These are phyloP conservation scores for Uloborus diversus DNA, from an alignment of 1,140 invertebrate species.

Conservation along the genomic window DNA sequence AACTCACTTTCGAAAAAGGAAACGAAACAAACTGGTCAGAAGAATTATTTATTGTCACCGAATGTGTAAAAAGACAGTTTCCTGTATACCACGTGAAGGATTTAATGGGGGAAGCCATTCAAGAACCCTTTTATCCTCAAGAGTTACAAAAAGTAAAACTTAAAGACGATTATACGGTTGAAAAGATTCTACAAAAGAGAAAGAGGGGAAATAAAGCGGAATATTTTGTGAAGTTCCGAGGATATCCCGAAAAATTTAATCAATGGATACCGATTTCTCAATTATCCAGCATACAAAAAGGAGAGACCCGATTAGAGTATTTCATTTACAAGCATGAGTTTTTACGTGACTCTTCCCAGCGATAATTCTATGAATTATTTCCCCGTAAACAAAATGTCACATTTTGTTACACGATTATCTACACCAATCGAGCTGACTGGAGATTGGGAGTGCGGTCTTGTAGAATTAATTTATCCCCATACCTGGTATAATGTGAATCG, in stretches of 20 bases:
- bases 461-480: neutral
- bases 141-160: too few species aligned
- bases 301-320: neutral
- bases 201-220: neutral
- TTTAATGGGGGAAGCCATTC: slow-evolving; percentile 7
- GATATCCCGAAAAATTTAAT: too few species aligned
- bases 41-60: slow-evolving; percentile 36
- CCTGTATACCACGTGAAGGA: slow-evolving; percentile 39
- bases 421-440: neutral
- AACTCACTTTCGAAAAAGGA: slow-evolving; percentile 26
- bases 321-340: neutral
- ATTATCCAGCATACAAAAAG: neutral
- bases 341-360: neutral
- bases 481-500: too few species aligned
- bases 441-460: neutral
- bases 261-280: slow-evolving; percentile 61
- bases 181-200: neutral
- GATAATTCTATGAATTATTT: neutral
- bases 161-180: neutral
- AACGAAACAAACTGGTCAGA: slow-evolving; percentile 35
- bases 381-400: neutral
- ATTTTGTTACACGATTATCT: neutral
- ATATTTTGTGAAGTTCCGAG: neutral
- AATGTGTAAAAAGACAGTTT: neutral
- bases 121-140: slow-evolving; percentile 39